A percentile compares a stretch with the other conserved stretches of the same genome.
Conservation (phyloP, 2,113 vertebrate genomes). For the Pangasianodon gigas region DNA sequence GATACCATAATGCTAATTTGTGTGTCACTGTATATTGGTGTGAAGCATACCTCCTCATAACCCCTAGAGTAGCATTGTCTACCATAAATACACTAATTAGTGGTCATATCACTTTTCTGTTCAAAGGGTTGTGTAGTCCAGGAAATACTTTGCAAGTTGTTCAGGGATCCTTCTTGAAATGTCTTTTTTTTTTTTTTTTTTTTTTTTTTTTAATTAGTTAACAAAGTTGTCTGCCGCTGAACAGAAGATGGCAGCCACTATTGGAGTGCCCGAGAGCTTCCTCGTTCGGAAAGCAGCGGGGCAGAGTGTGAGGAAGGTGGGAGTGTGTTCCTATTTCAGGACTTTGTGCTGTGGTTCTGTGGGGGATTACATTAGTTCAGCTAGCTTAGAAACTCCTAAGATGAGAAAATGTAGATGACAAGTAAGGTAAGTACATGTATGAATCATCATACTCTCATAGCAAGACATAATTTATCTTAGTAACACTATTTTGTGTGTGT, state of each 20-base stretch:
- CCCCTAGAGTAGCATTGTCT: not conserved
- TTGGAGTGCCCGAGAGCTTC: conserved; percentile 92
- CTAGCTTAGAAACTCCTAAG: not conserved
- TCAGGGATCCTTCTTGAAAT: not conserved
- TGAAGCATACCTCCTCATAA: not conserved
- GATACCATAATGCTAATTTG: not conserved
- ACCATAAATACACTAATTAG: not conserved
- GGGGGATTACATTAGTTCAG: not conserved
- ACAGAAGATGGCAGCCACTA: conserved; percentile 79
- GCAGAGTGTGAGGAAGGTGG: conserved; percentile 87
- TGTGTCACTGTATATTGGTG: not conserved
- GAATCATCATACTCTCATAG: not conserved
- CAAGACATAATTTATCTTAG: not conserved
- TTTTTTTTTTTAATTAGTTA: conserved; percentile 74
- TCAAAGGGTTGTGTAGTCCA: not conserved
- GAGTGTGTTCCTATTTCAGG: not conserved
- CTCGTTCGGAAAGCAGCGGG: conserved; percentile 87
- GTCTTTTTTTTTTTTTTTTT: not conserved
- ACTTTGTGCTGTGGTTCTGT: not conserved
- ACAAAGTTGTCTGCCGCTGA: conserved; percentile 80
- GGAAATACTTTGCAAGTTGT: not conserved
- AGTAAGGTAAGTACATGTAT: not conserved
- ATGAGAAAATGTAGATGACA: not conserved
- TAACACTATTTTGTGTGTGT: not conserved
- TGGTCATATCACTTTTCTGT: not conserved